Conservation (phyloP, 2,888 invertebrate species). For the Heliconius ismenius region DNA sequence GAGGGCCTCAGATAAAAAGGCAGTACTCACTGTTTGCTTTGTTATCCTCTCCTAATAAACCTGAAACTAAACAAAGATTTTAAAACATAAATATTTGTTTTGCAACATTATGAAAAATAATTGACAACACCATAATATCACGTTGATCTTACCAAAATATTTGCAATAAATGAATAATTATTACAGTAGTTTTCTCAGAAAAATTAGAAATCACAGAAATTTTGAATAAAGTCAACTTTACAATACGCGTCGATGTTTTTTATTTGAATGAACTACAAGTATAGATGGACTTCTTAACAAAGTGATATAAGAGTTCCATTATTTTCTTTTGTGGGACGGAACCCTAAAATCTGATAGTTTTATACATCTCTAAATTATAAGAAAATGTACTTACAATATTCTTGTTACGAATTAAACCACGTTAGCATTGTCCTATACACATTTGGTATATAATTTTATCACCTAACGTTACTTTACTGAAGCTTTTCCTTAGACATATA, state of each 20-base stretch:
- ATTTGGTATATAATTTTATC: background rate
- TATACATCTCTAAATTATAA: background rate
- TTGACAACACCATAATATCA: background rate
- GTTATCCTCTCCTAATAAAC: background rate
- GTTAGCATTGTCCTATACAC: background rate
- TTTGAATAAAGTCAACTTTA: background rate
- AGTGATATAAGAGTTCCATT: too few relatives aligned
- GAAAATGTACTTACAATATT: background rate
- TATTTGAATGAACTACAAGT: background rate
- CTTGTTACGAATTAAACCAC: background rate
- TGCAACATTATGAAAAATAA: background rate
- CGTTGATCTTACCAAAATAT: too few relatives aligned
- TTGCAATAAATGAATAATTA: background rate
- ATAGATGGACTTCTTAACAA: too few relatives aligned
- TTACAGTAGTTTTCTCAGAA: background rate
- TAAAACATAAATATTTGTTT: background rate
- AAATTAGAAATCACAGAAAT: too few relatives aligned
- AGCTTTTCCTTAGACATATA: conserved; percentile 3
- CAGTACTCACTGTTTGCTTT: background rate
- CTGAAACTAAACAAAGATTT: background rate
- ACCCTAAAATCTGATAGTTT: background rate
- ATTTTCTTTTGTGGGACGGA: too few relatives aligned
- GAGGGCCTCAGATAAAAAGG: background rate
- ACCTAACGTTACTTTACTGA: background rate
- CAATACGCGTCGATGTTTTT: background rate